A percentile compares a stretch with the other conserved stretches of the same genome.
phyloP scores from a whole-genome alignment of 2,797 vertebrate genomes.

The Acrossocheilus wenchowensis region DNA sequence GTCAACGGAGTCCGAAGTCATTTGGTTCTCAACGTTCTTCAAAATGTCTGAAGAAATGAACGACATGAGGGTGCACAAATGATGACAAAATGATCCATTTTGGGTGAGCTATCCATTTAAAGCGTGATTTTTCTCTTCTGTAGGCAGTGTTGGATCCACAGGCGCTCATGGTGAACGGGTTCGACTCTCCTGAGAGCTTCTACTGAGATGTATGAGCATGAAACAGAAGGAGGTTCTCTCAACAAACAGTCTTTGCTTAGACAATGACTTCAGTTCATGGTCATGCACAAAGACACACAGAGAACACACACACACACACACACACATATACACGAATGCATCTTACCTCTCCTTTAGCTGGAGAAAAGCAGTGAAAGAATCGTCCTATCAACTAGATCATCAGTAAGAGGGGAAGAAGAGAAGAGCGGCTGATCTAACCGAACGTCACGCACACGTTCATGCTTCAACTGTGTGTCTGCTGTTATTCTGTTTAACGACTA shows the following conservation, averaged over 20 bases:
- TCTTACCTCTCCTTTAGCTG: slow-evolving; percentile 79
- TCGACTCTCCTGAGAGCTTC: not conserved
- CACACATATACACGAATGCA: slow-evolving; percentile 60
- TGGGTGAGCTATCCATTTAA: not conserved
- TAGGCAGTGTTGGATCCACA: not conserved
- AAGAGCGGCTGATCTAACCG: slow-evolving; percentile 64
- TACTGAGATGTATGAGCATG: not conserved
- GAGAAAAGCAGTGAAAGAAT: slow-evolving; percentile 78
- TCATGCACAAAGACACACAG: slow-evolving; percentile 60
- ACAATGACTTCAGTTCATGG: slow-evolving; percentile 57
- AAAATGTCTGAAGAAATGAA: not conserved
- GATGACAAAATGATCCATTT: not conserved
- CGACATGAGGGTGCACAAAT: not conserved
- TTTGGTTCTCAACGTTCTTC: not conserved
- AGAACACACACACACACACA: slow-evolving; percentile 28
- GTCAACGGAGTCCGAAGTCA: not conserved
- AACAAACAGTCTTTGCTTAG: slow-evolving; percentile 48
- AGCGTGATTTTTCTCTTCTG: not conserved
- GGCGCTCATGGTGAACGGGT: slow-evolving; percentile 2
- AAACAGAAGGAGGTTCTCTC: slow-evolving; percentile 5
- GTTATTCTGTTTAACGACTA: not conserved
- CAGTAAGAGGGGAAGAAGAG: slow-evolving; percentile 63
- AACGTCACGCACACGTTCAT: slow-evolving; percentile 56
- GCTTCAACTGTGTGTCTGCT: slow-evolving; percentile 45
- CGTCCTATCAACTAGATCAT: slow-evolving; percentile 78